Percentiles rank a stretch among this genome's conserved stretches.
Evolutionary conservation across 1,140 invertebrate species (phyloP).

Genomic region (Cephus cinctus): DNA sequence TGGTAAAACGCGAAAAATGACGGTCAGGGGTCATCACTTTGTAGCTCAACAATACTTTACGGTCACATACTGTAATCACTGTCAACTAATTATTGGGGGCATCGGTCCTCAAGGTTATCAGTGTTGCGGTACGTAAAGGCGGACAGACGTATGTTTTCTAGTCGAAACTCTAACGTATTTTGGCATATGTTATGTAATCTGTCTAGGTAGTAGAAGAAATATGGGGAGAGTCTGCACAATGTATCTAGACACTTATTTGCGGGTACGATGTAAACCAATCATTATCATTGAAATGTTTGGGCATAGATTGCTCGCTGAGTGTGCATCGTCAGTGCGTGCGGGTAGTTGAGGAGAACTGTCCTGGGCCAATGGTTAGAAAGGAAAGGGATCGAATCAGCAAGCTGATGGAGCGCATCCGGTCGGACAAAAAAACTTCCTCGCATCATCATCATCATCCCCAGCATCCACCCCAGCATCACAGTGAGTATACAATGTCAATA

Average conservation of each 20-base stretch:
- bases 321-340: conserved; percentile 84
- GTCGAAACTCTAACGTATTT: too few relatives aligned
- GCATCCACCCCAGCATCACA: conserved; percentile 46
- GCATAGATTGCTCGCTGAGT: conserved; percentile 85
- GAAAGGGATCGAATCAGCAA: conserved; percentile 71
- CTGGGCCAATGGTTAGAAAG: conserved; percentile 72
- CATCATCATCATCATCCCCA: conserved; percentile 42
- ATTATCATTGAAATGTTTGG: too few relatives aligned
- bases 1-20: conserved; percentile 73
- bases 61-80: conserved; percentile 90
- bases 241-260: too few relatives aligned
- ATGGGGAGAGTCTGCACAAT: too few relatives aligned
- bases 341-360: conserved; percentile 81
- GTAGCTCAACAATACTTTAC: conserved; percentile 84
- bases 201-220: too few relatives aligned
- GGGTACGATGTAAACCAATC: too few relatives aligned
- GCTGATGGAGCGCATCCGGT: conserved; percentile 73
- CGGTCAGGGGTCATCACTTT: conserved; percentile 86
- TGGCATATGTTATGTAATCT: too few relatives aligned
- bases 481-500: conserved; percentile 26
- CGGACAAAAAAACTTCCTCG: conserved; percentile 58
- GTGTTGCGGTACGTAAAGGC: conserved; percentile 74
- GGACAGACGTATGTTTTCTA: too few relatives aligned
- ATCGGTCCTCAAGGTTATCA: conserved; percentile 92
- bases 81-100: conserved; percentile 89